Percentiles rank a stretch among this genome's conserved stretches.
phyloP scores from a whole-genome alignment of 1,140 invertebrate species.

The Dendrolimus punctatus region DNA sequence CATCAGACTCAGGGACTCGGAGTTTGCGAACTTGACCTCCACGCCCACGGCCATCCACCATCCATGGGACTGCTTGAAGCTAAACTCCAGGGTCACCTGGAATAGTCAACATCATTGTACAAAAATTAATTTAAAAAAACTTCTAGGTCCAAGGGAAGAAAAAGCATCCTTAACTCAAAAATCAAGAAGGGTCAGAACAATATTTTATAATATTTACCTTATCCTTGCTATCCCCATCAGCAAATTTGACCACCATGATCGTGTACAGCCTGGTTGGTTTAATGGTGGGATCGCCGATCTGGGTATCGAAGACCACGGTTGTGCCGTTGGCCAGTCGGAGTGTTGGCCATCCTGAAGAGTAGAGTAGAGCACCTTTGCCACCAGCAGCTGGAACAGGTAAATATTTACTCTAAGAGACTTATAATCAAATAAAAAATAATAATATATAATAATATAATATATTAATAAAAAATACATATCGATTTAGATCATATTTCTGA shows the following conservation, averaged over 20 bases:
- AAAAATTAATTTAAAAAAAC: background rate
- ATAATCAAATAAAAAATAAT: no score
- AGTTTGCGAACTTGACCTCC: slow-evolving; percentile 54
- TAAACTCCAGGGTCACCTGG: slow-evolving; percentile 63
- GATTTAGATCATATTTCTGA: no score
- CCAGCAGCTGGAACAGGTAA: slow-evolving; percentile 30
- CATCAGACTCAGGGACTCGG: slow-evolving; percentile 34
- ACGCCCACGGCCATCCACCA: slow-evolving; percentile 72
- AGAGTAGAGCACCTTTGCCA: slow-evolving; percentile 44
- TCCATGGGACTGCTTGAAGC: slow-evolving; percentile 61
- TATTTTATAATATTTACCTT: slow-evolving; percentile 24
- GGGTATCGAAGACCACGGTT: slow-evolving; percentile 34
- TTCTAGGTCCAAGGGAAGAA: background rate
- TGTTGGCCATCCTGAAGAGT: slow-evolving; percentile 48
- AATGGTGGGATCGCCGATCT: slow-evolving; percentile 46
- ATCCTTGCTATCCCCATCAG: slow-evolving; percentile 42
- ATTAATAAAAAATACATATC: no score
- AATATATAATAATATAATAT: no score
- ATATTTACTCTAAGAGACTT: background rate
- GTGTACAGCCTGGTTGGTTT: slow-evolving; percentile 53
- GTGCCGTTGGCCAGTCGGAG: slow-evolving; percentile 38
- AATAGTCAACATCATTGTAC: slow-evolving; percentile 13
- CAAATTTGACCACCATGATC: slow-evolving; percentile 49
- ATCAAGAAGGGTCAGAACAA: background rate
- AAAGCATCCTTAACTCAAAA: no score